Percentiles rank a stretch among this genome's conserved stretches.
These are phyloP conservation scores for Palythoa grandiflora DNA, from an alignment of 92 coral and sea anemone species.

Conservation along the genomic window DNA sequence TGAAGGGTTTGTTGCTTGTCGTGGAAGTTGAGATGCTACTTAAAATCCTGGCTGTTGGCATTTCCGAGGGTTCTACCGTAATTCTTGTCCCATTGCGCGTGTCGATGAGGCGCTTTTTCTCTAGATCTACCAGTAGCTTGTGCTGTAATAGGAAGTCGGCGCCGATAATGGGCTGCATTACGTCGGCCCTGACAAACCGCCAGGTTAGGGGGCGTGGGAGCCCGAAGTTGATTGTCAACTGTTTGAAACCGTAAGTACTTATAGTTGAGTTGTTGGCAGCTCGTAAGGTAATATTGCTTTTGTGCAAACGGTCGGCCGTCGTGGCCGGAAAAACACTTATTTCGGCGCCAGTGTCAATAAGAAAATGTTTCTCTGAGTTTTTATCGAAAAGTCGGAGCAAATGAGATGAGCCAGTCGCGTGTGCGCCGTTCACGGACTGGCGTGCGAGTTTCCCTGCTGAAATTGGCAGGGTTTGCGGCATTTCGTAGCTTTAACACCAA, in stretches of 20 bases:
- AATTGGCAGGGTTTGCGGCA: slow-evolving; percentile 64
- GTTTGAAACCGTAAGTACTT: not conserved
- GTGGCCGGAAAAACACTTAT: slow-evolving; percentile 48
- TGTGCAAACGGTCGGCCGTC: not conserved
- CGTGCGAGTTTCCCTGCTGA: slow-evolving; percentile 54
- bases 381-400: slow-evolving; percentile 52
- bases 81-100: slow-evolving; percentile 42
- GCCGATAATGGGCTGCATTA: slow-evolving; percentile 56
- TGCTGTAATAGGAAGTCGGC: slow-evolving; percentile 61
- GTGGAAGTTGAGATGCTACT: slow-evolving; percentile 4
- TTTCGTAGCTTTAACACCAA: slow-evolving; percentile 49
- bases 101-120: slow-evolving; percentile 5
- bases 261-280: not conserved
- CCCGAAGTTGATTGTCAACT: slow-evolving; percentile 34
- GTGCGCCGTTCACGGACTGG: slow-evolving; percentile 64
- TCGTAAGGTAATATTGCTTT: not conserved
- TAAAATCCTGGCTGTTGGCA: slow-evolving; percentile 18
- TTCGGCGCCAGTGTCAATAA: slow-evolving; percentile 63
- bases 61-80: slow-evolving; percentile 40
- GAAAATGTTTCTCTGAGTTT: slow-evolving; percentile 50
- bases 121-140: slow-evolving; percentile 55
- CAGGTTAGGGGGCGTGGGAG: slow-evolving; percentile 41
- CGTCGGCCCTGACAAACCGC: slow-evolving; percentile 53
- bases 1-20: slow-evolving; percentile 10
- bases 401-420: slow-evolving; percentile 47